Conservation (phyloP, 2,888 invertebrate genomes). For the Mythimna albipuncta region DNA sequence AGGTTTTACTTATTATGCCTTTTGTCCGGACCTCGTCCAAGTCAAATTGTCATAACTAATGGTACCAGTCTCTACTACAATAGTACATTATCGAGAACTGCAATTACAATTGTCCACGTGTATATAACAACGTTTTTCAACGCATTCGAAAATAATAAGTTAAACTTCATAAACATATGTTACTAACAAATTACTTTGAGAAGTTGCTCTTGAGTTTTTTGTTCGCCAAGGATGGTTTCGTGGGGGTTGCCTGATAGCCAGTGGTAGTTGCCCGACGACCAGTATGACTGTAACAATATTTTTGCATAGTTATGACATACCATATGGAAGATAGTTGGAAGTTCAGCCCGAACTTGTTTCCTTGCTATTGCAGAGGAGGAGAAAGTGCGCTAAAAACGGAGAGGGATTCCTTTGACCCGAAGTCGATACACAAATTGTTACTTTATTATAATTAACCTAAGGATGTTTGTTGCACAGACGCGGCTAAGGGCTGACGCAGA, state of each 20-base stretch:
- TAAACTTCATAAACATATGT: too few species aligned
- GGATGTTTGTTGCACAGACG: slow-evolving; percentile 70
- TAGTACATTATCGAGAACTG: too few species aligned
- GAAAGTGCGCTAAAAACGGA: neutral
- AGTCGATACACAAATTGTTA: neutral
- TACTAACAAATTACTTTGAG: too few species aligned
- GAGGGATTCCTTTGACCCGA: neutral
- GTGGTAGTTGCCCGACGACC: neutral
- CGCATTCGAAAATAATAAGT: too few species aligned
- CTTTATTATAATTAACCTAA: neutral
- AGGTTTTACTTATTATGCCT: neutral
- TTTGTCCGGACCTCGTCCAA: neutral
- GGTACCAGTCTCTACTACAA: too few species aligned
- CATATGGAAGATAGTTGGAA: neutral
- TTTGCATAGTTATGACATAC: neutral
- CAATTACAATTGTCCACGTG: too few species aligned
- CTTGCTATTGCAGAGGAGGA: neutral
- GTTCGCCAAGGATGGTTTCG: too few species aligned
- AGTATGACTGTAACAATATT: neutral
- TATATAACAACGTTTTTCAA: too few species aligned
- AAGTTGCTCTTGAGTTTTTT: too few species aligned
- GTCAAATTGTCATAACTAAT: neutral
- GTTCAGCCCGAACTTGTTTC: neutral
- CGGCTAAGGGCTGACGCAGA: slow-evolving; percentile 78
- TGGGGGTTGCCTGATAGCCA: too few species aligned